Base-by-base conservation (phyloP, 2,888 invertebrate species). In the Tholera decimalis region DNA sequence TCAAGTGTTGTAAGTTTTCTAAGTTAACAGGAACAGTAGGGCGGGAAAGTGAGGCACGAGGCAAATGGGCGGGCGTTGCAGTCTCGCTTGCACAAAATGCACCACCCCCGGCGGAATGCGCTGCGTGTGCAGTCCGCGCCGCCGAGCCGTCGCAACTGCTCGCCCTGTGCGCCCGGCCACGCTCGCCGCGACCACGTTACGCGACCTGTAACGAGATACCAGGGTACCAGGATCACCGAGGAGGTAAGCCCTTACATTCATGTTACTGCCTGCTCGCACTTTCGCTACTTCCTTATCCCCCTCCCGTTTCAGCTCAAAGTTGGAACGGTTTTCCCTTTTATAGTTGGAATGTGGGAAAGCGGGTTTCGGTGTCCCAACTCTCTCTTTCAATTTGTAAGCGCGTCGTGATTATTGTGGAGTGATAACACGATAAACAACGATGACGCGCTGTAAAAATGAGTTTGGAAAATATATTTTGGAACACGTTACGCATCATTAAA, bases 11-110 rank as follows among this genome's bases (percentile, higher is more conserved):
- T 88, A 90, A 92, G 87, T 90, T 91, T 85, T 82, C 79, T 67
- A 87, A 89, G 84, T 90, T 85, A 88, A 82, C 79, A 84, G 83
- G 88, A 90, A 87, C 88, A 91, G 86, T 92, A 93, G 93, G 94
- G 95, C 94, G 94, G 93, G 93, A 95, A 95, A 93, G 94, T 93
- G 94, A 95, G 93, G 92, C 92, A 93, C 90, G 89, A 91, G 91
- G 92, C 89, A 87, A 92, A 92, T 93, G 94, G 95, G 95, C 93
- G 93, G 92, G 89, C 80, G 85, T 78, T 92, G 94, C 93, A 93
- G 93, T 95, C 94, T 94, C 94, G 92, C 95, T 95, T 94, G 94
- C 94, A 93, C 93, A 90, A 82, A 86, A 88, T 94, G 94, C 94
- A 93, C 94, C 93, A 93, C 94, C 95, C 94, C 92, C 89, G 85